Evolutionary conservation across 2,113 vertebrate genomes (phyloP).

Genomic region (Pygoscelis antarcticus): DNA sequence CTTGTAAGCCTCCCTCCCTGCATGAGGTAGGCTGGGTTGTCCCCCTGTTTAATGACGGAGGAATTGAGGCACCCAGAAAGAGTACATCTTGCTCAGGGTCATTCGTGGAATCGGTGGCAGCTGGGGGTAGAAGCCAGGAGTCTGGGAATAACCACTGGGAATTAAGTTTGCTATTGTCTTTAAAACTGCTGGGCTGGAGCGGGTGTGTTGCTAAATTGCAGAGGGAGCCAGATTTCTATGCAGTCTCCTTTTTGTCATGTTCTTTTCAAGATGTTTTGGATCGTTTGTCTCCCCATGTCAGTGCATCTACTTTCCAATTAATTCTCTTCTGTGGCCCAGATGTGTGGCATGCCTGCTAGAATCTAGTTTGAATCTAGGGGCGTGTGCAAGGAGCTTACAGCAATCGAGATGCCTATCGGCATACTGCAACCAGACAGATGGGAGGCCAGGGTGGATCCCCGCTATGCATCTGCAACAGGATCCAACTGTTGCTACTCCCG

Average conservation of each 20-base stretch:
- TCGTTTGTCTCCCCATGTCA: not conserved
- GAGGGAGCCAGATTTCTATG: not conserved
- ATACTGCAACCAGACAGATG: not conserved
- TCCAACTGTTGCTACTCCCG: not conserved
- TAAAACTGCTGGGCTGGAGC: not conserved
- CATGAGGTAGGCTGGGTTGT: not conserved
- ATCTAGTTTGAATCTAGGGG: not conserved
- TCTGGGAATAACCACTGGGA: not conserved
- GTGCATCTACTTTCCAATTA: not conserved
- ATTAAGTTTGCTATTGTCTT: conserved; percentile 25
- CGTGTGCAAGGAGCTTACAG: not conserved
- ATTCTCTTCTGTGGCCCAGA: not conserved
- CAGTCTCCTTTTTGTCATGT: not conserved
- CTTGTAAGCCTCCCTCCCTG: not conserved
- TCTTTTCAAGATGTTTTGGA: not conserved
- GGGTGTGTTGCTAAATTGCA: not conserved
- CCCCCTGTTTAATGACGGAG: rapidly evolving
- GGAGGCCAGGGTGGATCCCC: not conserved
- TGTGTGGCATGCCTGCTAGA: not conserved
- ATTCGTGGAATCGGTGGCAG: not conserved
- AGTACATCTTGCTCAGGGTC: not conserved
- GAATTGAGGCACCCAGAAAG: not conserved
- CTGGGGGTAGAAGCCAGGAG: not conserved
- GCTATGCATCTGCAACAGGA: not conserved
- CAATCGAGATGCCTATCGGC: not conserved